Percentiles rank a stretch among this genome's conserved stretches.
These are phyloP conservation scores for Spodoptera frugiperda DNA, from an alignment of 1,140 invertebrate species.

Conservation along the genomic window DNA sequence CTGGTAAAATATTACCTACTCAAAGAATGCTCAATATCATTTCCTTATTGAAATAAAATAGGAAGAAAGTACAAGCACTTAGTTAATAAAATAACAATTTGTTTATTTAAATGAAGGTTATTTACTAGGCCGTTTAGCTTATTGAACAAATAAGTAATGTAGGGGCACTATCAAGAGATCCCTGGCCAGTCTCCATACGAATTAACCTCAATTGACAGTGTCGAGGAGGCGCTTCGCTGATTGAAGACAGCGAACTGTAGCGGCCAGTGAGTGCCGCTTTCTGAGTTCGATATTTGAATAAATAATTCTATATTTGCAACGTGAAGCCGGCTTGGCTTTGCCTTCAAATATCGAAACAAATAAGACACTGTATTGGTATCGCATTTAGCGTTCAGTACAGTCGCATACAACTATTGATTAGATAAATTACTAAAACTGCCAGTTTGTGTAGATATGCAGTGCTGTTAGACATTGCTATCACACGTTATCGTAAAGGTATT, in stretches of 20 bases:
- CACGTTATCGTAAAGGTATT: slow-evolving; percentile 24
- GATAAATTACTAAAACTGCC: slow-evolving; percentile 8
- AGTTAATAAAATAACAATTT: slow-evolving; percentile 56
- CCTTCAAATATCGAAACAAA: background rate
- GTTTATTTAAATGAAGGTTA: slow-evolving; percentile 51
- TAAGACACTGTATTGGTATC: slow-evolving; percentile 8
- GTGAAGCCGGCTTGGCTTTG: background rate
- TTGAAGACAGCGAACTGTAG: slow-evolving; percentile 77
- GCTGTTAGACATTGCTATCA: slow-evolving; percentile 19
- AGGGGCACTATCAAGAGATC: slow-evolving; percentile 77
- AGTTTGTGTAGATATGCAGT: background rate
- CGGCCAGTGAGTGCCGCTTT: slow-evolving; percentile 64
- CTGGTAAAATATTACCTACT: slow-evolving; percentile 3
- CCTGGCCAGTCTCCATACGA: slow-evolving; percentile 80
- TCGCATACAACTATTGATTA: slow-evolving; percentile 20
- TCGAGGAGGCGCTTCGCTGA: slow-evolving; percentile 81
- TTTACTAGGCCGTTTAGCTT: slow-evolving; percentile 74
- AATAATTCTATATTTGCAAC: slow-evolving; percentile 46
- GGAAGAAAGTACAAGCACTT: slow-evolving; percentile 21
- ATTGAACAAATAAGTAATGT: slow-evolving; percentile 83
- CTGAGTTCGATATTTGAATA: slow-evolving; percentile 68
- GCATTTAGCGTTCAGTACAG: background rate
- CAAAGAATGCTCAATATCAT: slow-evolving; percentile 17
- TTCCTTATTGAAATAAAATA: slow-evolving; percentile 18
- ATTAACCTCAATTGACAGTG: slow-evolving; percentile 85